These are phyloP conservation scores for Eupithecia subfuscata DNA, from an alignment of 2,888 invertebrate genomes.

Conservation along the genomic window DNA sequence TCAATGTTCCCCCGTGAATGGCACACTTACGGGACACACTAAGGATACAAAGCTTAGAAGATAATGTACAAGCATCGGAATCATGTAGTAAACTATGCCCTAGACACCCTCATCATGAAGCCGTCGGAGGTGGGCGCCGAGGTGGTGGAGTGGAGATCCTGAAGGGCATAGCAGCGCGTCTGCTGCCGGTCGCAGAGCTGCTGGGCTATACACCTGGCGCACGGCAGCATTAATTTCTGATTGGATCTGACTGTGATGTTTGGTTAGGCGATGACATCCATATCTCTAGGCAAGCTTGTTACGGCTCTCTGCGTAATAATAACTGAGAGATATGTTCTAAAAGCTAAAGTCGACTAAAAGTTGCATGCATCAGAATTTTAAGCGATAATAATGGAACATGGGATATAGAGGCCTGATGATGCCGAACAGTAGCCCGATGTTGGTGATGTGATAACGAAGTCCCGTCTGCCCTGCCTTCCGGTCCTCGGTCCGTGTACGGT, in stretches of 20 bases:
- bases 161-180: conserved; percentile 61
- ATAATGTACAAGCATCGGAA: too few species aligned
- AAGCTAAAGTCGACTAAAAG: not conserved
- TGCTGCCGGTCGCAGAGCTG: conserved; percentile 70
- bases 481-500: not conserved
- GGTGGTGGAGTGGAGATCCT: conserved; percentile 70
- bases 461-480: not conserved
- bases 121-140: conserved; percentile 67
- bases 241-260: not conserved
- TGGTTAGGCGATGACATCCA: not conserved
- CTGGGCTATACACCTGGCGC: conserved; percentile 71
- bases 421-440: not conserved
- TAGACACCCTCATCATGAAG: conserved; percentile 63
- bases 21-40: too few species aligned
- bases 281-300: not conserved
- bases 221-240: conserved; percentile 54
- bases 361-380: not conserved
- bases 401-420: too few species aligned
- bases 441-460: too few species aligned
- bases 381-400: not conserved
- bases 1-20: too few species aligned
- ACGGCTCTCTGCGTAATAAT: too few species aligned
- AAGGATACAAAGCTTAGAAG: too few species aligned
- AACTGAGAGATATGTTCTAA: too few species aligned
- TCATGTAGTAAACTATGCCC: conserved; percentile 65